Evolutionary conservation across 2,888 invertebrate genomes (phyloP), one percentile per base, ranked within the genome.

Genomic region (Lepidocyrtinus sp.): DNA sequence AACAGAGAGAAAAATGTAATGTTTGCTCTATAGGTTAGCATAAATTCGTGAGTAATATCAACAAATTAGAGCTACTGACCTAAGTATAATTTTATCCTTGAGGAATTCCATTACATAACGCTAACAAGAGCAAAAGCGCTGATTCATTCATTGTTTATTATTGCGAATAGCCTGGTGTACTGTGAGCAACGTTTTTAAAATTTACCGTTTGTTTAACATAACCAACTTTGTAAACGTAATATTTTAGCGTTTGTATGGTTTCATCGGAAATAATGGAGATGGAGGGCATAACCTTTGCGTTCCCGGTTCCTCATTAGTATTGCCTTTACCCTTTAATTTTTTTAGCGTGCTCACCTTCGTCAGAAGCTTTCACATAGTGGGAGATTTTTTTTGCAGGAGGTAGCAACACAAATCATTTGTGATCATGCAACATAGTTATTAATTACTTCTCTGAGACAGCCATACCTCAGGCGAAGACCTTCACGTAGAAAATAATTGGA

Each of bases 41-140:
- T 55, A n/a, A 17, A 55, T 3, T 55, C 55, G 55, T 55, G 55
- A 55, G 55, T 55, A 27, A 27, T 22, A 70, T 70, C 12, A 17
- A 50, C 70, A 70, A 70, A 70, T 70, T 70, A 55, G 55, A 25
- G 24, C 21, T 21, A 45, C 70, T 70, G 70, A 70, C 70, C 70
- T 27, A 21, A 70, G 70, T 70, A 21, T 19, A 55, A 50, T 36
- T 69, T 50, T 46, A 55, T 55, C 55, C 15, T 25, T 50, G 19
- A 55, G 25, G 50, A 46, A 19, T 45, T 67, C 46, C 46, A 67
- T 64, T 36, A 64, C 27, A 15, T 17, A 17, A 12, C 27, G 15
- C n/a, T n/a, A n/a, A n/a, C n/a, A n/a, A n/a, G n/a, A n/a, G n/a
- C n/a, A n/a, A n/a, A n/a, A n/a, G n/a, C n/a, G n/a, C n/a, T n/a